Evolutionary conservation across 2,113 vertebrate species (phyloP), one percentile per base, ranked within the genome.

Genomic region (Crotophaga sulcirostris): DNA sequence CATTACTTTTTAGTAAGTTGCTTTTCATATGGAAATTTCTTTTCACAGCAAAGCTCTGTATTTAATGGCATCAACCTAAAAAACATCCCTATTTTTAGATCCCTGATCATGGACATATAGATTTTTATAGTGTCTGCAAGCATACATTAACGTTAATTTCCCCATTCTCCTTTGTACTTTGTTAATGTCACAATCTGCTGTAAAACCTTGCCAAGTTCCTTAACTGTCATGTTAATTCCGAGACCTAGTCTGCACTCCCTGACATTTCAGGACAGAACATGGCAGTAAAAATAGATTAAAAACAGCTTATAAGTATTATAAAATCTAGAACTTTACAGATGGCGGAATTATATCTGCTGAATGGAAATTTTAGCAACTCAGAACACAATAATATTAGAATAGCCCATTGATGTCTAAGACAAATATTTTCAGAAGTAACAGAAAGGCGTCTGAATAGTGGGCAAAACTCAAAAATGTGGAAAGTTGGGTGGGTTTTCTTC

Each of bases 221-320:
- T 98, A 98, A 98, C 98, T 98, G 98, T 98, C 98, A 98, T 98
- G 98, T 98, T 98, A 98, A 98, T 98, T 98, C 97, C 75, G 25
- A 98, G 98, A 98, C 98, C 98, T 98, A 97, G 97, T 97, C 98
- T 97, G 97, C 97, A 90, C 98, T 98, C 98, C 97, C 94, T 98
- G 98, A 98, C 98, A 98, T 98, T 98, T 98, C 97, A 98, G 98
- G 98, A 98, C 98, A 98, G 98, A 98, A 98, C 97, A 98, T 98
- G 97, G 98, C 98, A 98, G 98, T 98, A 98, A 98, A 98, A 98
- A 98, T 98, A 98, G 98, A 98, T 98, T 98, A 98, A 98, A 98
- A 98, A 97, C 98, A 98, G 98, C 97, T 98, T 98, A 98, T 96
- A 98, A 98, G 98, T 98, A 98, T 98, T 98, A 98, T 97, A 98